Conservation (phyloP, 2,888 invertebrate genomes). For the Branchipolynoe longqiensis region DNA sequence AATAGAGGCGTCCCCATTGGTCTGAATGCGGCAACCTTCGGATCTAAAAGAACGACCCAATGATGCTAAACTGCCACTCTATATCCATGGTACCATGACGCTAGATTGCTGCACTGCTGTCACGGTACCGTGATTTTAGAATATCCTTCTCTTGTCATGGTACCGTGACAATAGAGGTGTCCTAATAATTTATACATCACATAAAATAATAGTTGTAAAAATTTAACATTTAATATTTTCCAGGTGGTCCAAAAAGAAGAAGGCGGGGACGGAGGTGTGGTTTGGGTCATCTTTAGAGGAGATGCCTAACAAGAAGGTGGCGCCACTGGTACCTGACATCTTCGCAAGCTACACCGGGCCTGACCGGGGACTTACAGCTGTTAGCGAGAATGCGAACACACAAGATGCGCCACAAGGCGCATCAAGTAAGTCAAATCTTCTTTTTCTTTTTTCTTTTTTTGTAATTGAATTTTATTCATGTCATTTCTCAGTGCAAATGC, state of each 20-base stretch:
- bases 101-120: too few species aligned
- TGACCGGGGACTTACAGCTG: constrained; percentile 89
- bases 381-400: constrained; percentile 77
- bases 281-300: constrained; percentile 89
- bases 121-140: too few species aligned
- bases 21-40: too few species aligned
- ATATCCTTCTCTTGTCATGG: too few species aligned
- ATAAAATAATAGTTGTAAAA: neutral
- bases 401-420: constrained; percentile 6
- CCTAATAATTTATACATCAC: neutral
- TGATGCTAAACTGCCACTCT: too few species aligned
- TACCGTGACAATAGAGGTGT: neutral
- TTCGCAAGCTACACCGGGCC: constrained; percentile 91
- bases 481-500: too few species aligned
- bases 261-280: constrained; percentile 82
- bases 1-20: too few species aligned
- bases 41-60: too few species aligned
- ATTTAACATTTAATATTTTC: neutral
- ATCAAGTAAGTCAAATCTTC: neutral
- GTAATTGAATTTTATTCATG: too few species aligned
- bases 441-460: too few species aligned
- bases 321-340: constrained; percentile 84
- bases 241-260: constrained; percentile 61
- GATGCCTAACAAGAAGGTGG: constrained; percentile 84
- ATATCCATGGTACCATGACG: too few species aligned